phyloP scores from a whole-genome alignment of 23 tunicate genomes.

The Halocynthia aurantium region DNA sequence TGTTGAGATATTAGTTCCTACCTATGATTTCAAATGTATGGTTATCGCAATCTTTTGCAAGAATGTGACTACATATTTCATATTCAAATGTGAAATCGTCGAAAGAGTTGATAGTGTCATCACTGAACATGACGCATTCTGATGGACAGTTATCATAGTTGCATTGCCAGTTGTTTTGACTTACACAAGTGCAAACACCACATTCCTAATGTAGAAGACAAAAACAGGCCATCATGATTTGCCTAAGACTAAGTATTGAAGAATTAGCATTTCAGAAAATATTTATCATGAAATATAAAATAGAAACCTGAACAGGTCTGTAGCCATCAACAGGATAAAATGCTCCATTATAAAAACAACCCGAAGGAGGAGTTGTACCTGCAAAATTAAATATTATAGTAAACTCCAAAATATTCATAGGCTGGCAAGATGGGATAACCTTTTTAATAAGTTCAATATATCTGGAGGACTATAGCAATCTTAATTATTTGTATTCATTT shows the following conservation, averaged over 20 bases:
- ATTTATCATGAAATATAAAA: too few relatives aligned
- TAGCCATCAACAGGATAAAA: constrained; percentile 14
- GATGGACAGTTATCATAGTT: background rate
- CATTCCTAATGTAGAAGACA: background rate
- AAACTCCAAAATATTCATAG: too few relatives aligned
- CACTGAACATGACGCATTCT: constrained; percentile 19
- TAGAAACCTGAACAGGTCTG: background rate
- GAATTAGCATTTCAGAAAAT: too few relatives aligned
- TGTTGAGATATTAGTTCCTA: background rate
- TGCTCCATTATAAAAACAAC: constrained; percentile 3
- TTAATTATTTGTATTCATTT: too few relatives aligned
- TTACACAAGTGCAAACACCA: constrained; percentile 10
- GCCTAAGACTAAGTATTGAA: too few relatives aligned
- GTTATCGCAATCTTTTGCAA: constrained; percentile 9
- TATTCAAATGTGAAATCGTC: constrained; percentile 5
- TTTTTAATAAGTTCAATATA: too few relatives aligned
- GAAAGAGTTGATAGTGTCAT: background rate
- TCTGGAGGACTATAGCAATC: too few relatives aligned
- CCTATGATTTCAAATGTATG: constrained; percentile 23
- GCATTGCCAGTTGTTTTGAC: constrained; percentile 7
- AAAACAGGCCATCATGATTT: background rate
- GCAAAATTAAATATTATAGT: background rate
- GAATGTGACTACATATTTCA: constrained; percentile 16
- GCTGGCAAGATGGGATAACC: too few relatives aligned
- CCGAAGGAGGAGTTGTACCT: background rate